Evolutionary conservation across 35 echinoderm and acorn worm species (phyloP).

Genomic region (Chiridota heheva): DNA sequence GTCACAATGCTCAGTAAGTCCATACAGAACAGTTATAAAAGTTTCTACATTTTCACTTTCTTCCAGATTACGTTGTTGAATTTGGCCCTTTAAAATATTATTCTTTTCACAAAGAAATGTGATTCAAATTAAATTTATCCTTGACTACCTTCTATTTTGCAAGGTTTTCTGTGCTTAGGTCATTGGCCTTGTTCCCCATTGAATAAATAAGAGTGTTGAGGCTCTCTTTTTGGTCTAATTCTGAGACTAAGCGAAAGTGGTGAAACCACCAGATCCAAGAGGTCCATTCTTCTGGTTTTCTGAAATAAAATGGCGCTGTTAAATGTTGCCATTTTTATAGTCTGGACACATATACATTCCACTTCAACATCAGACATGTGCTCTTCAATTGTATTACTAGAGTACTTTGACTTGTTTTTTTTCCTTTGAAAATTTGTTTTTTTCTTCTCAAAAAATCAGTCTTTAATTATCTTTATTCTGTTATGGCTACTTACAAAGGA

Average conservation of each 20-base stretch:
- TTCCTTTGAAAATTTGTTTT: too few species aligned
- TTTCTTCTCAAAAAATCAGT: too few species aligned
- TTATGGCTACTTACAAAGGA: too few species aligned
- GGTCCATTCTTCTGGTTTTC: constrained; percentile 3
- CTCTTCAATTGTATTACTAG: too few species aligned
- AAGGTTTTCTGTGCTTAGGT: background rate
- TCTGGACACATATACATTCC: too few species aligned
- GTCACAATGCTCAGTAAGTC: constrained; percentile 37
- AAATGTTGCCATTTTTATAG: too few species aligned
- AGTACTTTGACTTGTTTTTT: too few species aligned
- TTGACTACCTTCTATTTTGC: background rate
- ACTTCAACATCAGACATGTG: too few species aligned
- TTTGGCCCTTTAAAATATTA: constrained; percentile 13
- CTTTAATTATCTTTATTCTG: too few species aligned
- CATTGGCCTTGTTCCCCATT: constrained; percentile 3
- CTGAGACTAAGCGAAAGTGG: background rate
- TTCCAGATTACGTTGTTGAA: background rate
- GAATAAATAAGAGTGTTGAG: constrained; percentile 3
- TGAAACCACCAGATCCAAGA: constrained; percentile 9
- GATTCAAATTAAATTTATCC: constrained; percentile 1
- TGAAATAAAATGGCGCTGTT: constrained; percentile 9
- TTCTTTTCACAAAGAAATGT: background rate
- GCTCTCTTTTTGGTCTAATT: background rate
- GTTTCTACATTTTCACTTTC: background rate
- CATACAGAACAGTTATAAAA: constrained; percentile 34